Evolutionary conservation across 1,140 invertebrate genomes (phyloP).

Genomic region (Coenobita brevimanus): DNA sequence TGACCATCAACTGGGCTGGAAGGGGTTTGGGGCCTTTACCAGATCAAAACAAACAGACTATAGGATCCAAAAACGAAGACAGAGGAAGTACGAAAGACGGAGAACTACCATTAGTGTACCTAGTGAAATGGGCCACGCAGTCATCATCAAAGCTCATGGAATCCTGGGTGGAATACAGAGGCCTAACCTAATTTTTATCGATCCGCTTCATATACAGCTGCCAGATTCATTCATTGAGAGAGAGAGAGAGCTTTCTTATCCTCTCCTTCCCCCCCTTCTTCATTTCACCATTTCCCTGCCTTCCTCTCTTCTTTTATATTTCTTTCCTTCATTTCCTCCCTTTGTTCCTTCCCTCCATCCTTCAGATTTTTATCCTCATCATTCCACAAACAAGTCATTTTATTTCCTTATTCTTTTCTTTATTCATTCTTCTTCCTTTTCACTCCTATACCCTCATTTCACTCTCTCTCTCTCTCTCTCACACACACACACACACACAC

Average conservation of each 20-base stretch:
- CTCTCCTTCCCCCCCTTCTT: not conserved
- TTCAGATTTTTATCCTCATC: not conserved
- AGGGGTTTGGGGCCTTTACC: too few relatives aligned
- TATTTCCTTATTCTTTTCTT: not conserved
- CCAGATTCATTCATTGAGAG: too few relatives aligned
- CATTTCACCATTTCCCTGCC: not conserved
- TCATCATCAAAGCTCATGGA: too few relatives aligned
- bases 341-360: not conserved
- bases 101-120: too few relatives aligned
- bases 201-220: too few relatives aligned
- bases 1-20: too few relatives aligned
- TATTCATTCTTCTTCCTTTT: not conserved
- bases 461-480: constrained; percentile 2
- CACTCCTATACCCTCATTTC: not conserved
- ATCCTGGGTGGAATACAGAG: too few relatives aligned
- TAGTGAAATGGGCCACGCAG: too few relatives aligned
- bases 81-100: too few relatives aligned
- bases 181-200: too few relatives aligned
- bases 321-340: not conserved
- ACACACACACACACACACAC: not conserved
- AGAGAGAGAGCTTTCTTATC: not conserved
- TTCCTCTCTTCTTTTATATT: not conserved
- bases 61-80: too few relatives aligned
- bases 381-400: not conserved
- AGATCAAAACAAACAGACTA: too few relatives aligned